phyloP scores from a whole-genome alignment of 2,888 invertebrate species.

The Marronus borbonicus region DNA sequence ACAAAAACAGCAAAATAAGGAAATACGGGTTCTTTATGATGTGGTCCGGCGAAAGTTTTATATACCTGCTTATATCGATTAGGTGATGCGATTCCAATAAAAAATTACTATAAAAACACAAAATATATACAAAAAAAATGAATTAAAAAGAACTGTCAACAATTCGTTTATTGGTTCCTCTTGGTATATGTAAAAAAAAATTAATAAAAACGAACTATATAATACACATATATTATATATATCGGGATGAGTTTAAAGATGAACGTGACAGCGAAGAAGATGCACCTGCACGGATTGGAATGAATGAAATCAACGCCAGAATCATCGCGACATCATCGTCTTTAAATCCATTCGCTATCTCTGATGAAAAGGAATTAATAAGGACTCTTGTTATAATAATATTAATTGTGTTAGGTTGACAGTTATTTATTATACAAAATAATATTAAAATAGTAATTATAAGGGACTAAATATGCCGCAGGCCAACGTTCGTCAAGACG shows the following conservation, averaged over 20 bases:
- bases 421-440: constrained; percentile 57
- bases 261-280: constrained; percentile 57
- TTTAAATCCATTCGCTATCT: constrained; percentile 60
- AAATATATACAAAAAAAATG: constrained; percentile 52
- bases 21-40: constrained; percentile 36
- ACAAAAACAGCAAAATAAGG: constrained; percentile 4
- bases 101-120: constrained; percentile 45
- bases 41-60: constrained; percentile 15
- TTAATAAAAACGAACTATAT: constrained; percentile 39
- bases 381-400: constrained; percentile 51
- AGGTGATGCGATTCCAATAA: constrained; percentile 65
- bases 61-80: constrained; percentile 63
- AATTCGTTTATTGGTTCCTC: constrained; percentile 62
- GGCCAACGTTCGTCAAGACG: constrained; percentile 67
- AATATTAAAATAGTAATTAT: constrained; percentile 52
- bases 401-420: constrained; percentile 67
- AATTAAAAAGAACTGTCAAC: constrained; percentile 64
- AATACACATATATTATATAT: constrained; percentile 11
- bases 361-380: constrained; percentile 54
- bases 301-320: constrained; percentile 35
- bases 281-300: not conserved
- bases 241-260: constrained; percentile 64
- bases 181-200: constrained; percentile 36
- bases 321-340: constrained; percentile 56
- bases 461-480: constrained; percentile 66